A percentile compares a stretch with the other conserved stretches of the same genome.
Evolutionary conservation across 1,140 invertebrate species (phyloP).

Genomic region (Eumeta japonica): DNA sequence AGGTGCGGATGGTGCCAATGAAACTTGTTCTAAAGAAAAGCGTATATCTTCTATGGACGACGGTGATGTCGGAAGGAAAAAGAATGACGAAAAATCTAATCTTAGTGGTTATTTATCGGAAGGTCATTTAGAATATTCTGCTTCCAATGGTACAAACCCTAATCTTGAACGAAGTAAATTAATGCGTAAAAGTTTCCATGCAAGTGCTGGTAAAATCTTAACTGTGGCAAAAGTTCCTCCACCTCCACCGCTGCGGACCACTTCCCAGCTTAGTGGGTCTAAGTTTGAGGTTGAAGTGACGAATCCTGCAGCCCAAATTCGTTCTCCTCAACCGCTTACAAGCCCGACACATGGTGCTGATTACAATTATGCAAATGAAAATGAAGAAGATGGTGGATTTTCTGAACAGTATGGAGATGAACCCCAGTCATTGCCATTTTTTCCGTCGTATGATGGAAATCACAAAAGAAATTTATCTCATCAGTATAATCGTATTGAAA

Average conservation of each 20-base stretch:
- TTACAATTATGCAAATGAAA: constrained; percentile 37
- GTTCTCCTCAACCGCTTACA: constrained; percentile 53
- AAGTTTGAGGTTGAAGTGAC: constrained; percentile 64
- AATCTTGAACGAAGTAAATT: constrained; percentile 82
- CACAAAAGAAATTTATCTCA: constrained; percentile 18
- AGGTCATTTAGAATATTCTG: constrained; percentile 75
- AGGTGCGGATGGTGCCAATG: constrained; percentile 54
- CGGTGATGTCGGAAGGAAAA: constrained; percentile 68
- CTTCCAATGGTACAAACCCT: constrained; percentile 65
- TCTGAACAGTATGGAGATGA: constrained; percentile 58
- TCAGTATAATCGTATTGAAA: constrained; percentile 38
- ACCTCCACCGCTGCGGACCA: constrained; percentile 80
- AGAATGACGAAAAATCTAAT: constrained; percentile 57
- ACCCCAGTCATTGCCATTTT: constrained; percentile 66
- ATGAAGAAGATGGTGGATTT: constrained; percentile 47
- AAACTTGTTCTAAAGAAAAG: constrained; percentile 35
- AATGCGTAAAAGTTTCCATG: constrained; percentile 87
- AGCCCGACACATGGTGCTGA: constrained; percentile 30
- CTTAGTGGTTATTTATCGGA: constrained; percentile 83
- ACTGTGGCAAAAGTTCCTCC: constrained; percentile 82
- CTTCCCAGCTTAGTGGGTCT: constrained; percentile 76
- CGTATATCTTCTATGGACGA: constrained; percentile 70
- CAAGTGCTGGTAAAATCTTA: constrained; percentile 75
- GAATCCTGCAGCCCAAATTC: constrained; percentile 56
- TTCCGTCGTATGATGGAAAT: constrained; percentile 58